Conservation (phyloP, 2,888 invertebrate species). For the Apotomis capreana region DNA sequence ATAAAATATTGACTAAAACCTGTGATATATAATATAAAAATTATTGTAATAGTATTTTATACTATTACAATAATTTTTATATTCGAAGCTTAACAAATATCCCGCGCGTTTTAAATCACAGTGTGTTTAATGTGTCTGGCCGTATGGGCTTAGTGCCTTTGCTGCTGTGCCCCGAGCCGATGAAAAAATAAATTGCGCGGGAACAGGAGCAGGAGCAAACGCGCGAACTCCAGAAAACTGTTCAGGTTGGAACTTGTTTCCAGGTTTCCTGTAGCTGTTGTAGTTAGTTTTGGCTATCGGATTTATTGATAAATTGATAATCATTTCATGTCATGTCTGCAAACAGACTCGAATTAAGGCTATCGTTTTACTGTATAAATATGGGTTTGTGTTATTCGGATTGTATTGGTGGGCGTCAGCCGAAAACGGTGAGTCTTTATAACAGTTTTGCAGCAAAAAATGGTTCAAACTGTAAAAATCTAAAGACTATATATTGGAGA, state of each 20-base stretch:
- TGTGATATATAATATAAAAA: too few species aligned
- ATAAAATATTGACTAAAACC: too few species aligned
- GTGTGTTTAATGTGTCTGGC: conserved; percentile 14
- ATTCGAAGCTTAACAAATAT: background rate
- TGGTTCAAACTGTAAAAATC: conserved; percentile 1
- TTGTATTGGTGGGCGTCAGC: conserved; percentile 56
- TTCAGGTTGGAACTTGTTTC: conserved; percentile 59
- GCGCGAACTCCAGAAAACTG: conserved; percentile 36
- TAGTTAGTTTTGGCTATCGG: conserved; percentile 1
- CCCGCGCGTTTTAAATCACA: conserved; percentile 22
- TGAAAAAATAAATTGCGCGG: conserved; percentile 46
- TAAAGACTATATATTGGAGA: background rate
- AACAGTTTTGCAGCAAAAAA: background rate
- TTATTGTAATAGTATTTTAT: too few species aligned
- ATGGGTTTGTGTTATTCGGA: conserved; percentile 72
- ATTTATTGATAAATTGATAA: conserved; percentile 3
- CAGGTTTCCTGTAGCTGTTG: conserved; percentile 46
- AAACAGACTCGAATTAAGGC: conserved; percentile 47
- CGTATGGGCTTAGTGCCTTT: conserved; percentile 9
- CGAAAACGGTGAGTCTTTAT: conserved; percentile 55
- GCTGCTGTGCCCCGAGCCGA: background rate
- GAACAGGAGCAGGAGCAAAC: conserved; percentile 32
- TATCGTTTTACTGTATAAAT: conserved; percentile 52
- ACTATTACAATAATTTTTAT: too few species aligned
- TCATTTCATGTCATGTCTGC: conserved; percentile 57